These are phyloP conservation scores for Stegodyphus dumicola DNA, from an alignment of 1,140 invertebrate genomes.

Conservation along the genomic window DNA sequence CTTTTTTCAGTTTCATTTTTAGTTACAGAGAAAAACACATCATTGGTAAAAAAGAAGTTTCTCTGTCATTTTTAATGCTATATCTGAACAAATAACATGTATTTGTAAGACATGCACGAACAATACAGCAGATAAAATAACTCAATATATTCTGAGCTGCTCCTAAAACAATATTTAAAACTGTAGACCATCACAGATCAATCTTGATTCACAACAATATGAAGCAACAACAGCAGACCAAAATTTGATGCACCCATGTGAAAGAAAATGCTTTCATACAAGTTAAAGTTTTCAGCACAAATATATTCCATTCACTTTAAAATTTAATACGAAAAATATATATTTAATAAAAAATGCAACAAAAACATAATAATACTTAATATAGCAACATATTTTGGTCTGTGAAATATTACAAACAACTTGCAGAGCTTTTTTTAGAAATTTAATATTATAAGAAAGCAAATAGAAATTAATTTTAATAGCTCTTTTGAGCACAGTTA, in stretches of 20 bases:
- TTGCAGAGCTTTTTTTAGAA: not conserved
- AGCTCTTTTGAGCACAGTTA: no score
- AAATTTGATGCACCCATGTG: constrained; percentile 13
- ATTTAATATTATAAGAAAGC: not conserved
- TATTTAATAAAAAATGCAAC: no score
- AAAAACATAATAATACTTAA: not conserved
- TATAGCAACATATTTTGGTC: not conserved
- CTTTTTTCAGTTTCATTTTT: not conserved
- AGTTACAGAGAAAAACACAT: not conserved
- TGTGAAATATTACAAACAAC: not conserved
- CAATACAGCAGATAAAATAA: constrained; percentile 17
- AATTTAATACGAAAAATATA: no score
- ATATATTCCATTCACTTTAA: no score
- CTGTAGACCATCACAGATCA: constrained; percentile 11
- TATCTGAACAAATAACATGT: constrained; percentile 26
- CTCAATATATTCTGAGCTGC: not conserved
- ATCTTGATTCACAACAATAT: not conserved
- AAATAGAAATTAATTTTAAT: no score
- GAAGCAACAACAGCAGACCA: constrained; percentile 18
- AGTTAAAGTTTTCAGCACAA: no score
- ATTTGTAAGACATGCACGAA: constrained; percentile 24
- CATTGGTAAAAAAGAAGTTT: constrained; percentile 2
- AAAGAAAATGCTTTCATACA: no score
- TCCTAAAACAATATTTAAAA: constrained; percentile 19
- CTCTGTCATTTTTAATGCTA: not conserved